A percentile compares a stretch with the other conserved stretches of the same genome.
These are phyloP conservation scores for Thumatha senex DNA, from an alignment of 2,888 invertebrate genomes.

Conservation along the genomic window DNA sequence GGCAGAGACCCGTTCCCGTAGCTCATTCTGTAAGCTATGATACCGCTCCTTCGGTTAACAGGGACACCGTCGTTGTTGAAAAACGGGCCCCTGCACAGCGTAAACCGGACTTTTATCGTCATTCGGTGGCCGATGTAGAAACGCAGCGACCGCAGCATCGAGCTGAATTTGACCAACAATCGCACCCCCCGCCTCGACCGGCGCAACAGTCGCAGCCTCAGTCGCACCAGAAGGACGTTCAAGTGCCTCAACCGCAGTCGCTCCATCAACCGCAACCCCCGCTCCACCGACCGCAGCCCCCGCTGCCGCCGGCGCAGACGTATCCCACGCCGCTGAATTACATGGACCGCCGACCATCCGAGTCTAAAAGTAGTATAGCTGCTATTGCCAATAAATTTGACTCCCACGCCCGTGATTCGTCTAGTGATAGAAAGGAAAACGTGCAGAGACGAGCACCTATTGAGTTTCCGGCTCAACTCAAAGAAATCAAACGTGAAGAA, in stretches of 20 bases:
- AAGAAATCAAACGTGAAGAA: conserved; percentile 48
- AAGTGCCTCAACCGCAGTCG: not conserved
- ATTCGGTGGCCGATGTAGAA: conserved; percentile 64
- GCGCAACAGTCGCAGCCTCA: not conserved
- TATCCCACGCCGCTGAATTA: conserved; percentile 23
- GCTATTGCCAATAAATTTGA: conserved; percentile 73
- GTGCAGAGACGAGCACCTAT: conserved; percentile 35
- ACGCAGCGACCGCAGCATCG: conserved; percentile 14
- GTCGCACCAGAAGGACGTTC: conserved; percentile 12
- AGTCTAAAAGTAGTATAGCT: conserved; percentile 65
- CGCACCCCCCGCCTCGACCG: conserved; percentile 11
- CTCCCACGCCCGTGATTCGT: conserved; percentile 43
- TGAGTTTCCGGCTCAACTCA: conserved; percentile 33
- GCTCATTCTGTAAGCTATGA: conserved; percentile 58
- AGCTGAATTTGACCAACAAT: not conserved
- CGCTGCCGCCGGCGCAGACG: conserved; percentile 12
- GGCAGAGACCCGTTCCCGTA: conserved; percentile 51
- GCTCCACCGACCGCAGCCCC: not conserved
- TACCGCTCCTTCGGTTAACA: conserved; percentile 44
- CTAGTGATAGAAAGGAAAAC: conserved; percentile 43
- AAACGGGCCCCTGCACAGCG: conserved; percentile 53
- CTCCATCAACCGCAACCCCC: not conserved
- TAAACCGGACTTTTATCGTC: conserved; percentile 67
- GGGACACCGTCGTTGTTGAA: conserved; percentile 57
- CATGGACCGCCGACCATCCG: conserved; percentile 57